A percentile compares a stretch with the other conserved stretches of the same genome.
These are phyloP conservation scores for Ornithoptera alexandrae DNA, from an alignment of 2,888 invertebrate genomes.

Conservation along the genomic window DNA sequence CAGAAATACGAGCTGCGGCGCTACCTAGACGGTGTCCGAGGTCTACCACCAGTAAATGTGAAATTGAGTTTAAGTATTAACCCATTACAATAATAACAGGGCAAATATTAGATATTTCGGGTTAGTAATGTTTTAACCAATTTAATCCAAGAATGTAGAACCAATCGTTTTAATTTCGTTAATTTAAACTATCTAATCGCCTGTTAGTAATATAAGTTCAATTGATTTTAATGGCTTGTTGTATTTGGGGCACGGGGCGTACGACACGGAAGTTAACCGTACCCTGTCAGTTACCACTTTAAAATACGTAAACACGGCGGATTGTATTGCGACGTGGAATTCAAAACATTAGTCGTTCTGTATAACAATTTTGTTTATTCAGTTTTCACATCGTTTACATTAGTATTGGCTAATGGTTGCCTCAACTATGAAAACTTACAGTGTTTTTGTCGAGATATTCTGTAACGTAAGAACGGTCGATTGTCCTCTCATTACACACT, in stretches of 20 bases:
- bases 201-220: slow-evolving; percentile 1
- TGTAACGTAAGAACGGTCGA: too few species aligned
- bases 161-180: slow-evolving; percentile 12
- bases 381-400: not conserved
- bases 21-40: too few species aligned
- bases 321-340: not conserved
- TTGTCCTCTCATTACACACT: too few species aligned
- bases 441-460: too few species aligned
- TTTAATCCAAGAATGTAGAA: not conserved
- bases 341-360: slow-evolving; percentile 3
- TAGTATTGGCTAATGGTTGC: not conserved
- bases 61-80: not conserved
- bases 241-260: slow-evolving; percentile 21
- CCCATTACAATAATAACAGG: not conserved
- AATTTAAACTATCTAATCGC: slow-evolving; percentile 14
- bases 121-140: slow-evolving; percentile 7
- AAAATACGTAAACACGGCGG: slow-evolving; percentile 16
- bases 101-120: not conserved
- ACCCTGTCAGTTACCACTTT: slow-evolving; percentile 3
- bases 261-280: slow-evolving; percentile 13
- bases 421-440: too few species aligned
- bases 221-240: slow-evolving; percentile 18
- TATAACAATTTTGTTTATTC: not conserved
- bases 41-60: too few species aligned
- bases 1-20: too few species aligned